Percentiles rank a stretch among this genome's conserved stretches.
phyloP scores from a whole-genome alignment of 1,140 invertebrate genomes.

The Formica selysi region DNA sequence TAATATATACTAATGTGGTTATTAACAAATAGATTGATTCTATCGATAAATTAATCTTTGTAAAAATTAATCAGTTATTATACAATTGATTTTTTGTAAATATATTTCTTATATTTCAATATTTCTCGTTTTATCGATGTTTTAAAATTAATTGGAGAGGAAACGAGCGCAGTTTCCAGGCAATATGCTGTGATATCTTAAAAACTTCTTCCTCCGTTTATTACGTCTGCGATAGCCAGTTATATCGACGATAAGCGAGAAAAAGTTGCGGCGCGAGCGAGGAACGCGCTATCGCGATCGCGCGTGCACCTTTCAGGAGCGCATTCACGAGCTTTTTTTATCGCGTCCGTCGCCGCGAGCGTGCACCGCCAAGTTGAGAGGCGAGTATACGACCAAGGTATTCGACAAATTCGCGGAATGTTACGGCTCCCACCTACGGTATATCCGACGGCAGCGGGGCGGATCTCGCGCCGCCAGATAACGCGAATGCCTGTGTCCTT shows the following conservation, averaged over 20 bases:
- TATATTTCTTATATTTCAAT: neutral
- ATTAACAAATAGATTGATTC: neutral
- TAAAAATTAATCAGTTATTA: neutral
- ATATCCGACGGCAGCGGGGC: neutral
- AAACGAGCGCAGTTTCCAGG: neutral
- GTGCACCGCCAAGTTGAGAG: neutral
- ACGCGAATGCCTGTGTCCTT: slow-evolving; percentile 54
- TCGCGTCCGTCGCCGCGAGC: neutral
- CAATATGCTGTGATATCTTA: neutral
- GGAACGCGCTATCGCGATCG: slow-evolving; percentile 34
- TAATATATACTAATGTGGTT: neutral
- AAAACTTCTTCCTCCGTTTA: neutral
- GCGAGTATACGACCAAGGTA: neutral
- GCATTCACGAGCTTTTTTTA: neutral
- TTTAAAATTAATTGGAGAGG: neutral
- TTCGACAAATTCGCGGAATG: slow-evolving; percentile 57
- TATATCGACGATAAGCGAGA: neutral
- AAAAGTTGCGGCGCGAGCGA: slow-evolving; percentile 7
- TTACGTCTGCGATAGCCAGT: neutral
- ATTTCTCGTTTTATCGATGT: neutral
- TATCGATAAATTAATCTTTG: neutral
- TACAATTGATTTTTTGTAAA: neutral
- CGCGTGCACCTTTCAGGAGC: slow-evolving; percentile 41
- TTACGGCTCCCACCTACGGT: slow-evolving; percentile 17
- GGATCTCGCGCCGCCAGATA: slow-evolving; percentile 49